Evolutionary conservation across 2,797 vertebrate genomes (phyloP), one percentile per base, ranked within the genome.

Genomic region (Paramormyrops hopkinsi): DNA sequence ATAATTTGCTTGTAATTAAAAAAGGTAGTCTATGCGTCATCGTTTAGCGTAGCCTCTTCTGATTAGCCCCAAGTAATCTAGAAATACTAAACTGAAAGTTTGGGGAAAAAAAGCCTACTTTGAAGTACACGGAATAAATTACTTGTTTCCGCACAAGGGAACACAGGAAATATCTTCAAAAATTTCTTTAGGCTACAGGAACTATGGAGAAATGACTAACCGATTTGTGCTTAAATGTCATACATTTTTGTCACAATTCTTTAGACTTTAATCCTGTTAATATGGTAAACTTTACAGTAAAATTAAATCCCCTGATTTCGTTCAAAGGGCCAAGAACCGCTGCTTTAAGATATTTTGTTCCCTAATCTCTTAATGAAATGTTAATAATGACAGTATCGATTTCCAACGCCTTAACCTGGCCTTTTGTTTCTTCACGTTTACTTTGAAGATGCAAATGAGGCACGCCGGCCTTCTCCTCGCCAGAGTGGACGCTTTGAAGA

Each of bases 401-500:
- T 91, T 92, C 91, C 48, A 87, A 48, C 65, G 89, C 65, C 62
- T 53, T 73, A 89, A 84, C 29, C 88, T 89, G 73, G 88, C 54
- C 53, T 59, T 88, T 91, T 90, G 89, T 92, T 90, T 91, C 82
- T 90, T 87, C 88, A 19, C 46, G 46, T 69, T 89, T 82, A 65
- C 65, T 89, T 90, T 92, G 89, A 92, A 91, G 88, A 91, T 90
- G 93, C 92, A 94, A 94, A 93, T 93, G 92, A 93, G 93, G 94
- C 91, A 90, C 91, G 92, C 90, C 91, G 19, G 93, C 92, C 94
- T 95, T 96, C 94, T 93, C 94, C 93, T 93, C 94, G 94, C 92
- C 93, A 94, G 93, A 94, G 93, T 93, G 92, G 94, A 92, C 92
- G 92, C 93, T 94, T 95, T 94, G 93, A 95, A 95, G 90, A 91